Evolutionary conservation across 2,113 vertebrate genomes (phyloP).

Genomic region (Apodemus sylvaticus): DNA sequence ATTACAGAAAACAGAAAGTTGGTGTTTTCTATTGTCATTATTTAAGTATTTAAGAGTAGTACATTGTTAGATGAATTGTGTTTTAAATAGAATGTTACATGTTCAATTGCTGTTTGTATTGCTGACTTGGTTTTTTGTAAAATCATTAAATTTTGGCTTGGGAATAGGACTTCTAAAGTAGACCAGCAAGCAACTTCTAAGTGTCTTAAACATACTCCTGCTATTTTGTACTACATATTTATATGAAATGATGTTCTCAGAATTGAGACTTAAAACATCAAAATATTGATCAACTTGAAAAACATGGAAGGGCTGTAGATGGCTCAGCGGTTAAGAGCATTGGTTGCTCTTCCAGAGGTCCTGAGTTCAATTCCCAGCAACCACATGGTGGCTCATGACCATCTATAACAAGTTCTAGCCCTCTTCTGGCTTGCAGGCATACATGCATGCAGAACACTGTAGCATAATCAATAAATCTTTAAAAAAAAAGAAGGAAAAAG

Average conservation of each 20-base stretch:
- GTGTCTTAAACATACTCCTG: neutral
- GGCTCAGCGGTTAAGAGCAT: too few species aligned
- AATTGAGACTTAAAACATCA: neutral
- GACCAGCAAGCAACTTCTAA: neutral
- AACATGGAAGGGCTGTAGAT: neutral
- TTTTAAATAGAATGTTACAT: neutral
- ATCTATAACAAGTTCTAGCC: too few species aligned
- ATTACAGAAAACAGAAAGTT: neutral
- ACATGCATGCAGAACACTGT: too few species aligned
- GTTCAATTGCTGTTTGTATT: neutral
- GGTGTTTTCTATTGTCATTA: neutral
- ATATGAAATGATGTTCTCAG: neutral
- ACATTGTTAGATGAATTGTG: neutral
- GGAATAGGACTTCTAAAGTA: neutral
- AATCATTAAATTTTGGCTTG: neutral
- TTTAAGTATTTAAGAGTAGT: neutral
- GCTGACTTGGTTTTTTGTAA: neutral
- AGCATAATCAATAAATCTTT: too few species aligned
- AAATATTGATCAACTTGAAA: neutral
- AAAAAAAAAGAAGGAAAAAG: too few species aligned
- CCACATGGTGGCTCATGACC: too few species aligned
- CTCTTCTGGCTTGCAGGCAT: too few species aligned
- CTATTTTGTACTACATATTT: neutral
- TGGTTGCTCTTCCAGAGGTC: too few species aligned
- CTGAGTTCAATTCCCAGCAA: too few species aligned